Conservation (phyloP, 2,797 vertebrate genomes). For the Cygnus olor region DNA sequence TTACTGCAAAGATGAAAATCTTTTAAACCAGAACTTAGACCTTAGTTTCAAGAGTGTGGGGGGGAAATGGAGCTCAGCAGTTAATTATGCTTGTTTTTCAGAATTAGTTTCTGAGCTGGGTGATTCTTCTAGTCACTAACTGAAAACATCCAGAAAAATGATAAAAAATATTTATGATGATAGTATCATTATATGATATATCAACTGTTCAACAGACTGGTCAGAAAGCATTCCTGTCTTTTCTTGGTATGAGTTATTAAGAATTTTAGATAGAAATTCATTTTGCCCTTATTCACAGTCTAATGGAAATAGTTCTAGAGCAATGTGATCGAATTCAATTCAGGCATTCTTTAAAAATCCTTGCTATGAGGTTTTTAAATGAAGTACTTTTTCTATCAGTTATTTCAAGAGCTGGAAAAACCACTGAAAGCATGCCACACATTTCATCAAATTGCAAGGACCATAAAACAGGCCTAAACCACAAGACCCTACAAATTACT, state of each 20-base stretch:
- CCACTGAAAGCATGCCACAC: not conserved
- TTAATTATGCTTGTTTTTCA: not conserved
- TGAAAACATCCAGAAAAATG: not conserved
- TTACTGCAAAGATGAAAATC: not conserved
- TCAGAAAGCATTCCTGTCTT: not conserved
- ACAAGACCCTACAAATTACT: not conserved
- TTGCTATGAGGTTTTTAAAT: not conserved
- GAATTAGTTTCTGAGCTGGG: not conserved
- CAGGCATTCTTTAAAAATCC: conserved; percentile 2
- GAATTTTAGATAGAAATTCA: not conserved
- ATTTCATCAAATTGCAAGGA: not conserved
- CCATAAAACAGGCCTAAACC: not conserved
- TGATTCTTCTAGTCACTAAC: not conserved
- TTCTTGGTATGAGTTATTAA: not conserved
- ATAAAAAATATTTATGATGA: not conserved
- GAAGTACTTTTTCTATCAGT: not conserved
- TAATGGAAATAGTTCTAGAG: not conserved
- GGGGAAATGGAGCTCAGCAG: not conserved
- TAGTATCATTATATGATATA: not conserved
- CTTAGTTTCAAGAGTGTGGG: not conserved
- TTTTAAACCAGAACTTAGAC: not conserved
- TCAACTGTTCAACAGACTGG: not conserved
- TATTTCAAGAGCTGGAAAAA: not conserved
- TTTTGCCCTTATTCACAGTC: not conserved
- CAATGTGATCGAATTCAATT: not conserved